A percentile compares a stretch with the other conserved stretches of the same genome.
These are phyloP conservation scores for Aphelocoma coerulescens DNA, from an alignment of 2,113 vertebrate species.

Conservation along the genomic window DNA sequence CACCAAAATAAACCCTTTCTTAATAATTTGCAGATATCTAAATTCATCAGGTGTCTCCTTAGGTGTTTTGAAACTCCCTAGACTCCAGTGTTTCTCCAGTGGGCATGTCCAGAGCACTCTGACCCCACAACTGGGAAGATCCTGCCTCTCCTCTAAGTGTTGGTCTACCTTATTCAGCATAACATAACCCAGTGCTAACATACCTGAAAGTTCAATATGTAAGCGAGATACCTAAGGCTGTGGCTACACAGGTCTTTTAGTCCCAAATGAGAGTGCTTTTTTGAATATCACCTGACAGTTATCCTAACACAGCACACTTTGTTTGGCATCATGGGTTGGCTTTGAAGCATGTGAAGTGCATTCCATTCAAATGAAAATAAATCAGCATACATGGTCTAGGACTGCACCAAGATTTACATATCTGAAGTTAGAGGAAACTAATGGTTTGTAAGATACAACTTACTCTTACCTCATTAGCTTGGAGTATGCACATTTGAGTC, in stretches of 20 bases:
- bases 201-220: not conserved
- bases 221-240: not conserved
- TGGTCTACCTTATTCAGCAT: not conserved
- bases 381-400: not conserved
- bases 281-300: not conserved
- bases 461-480: not conserved
- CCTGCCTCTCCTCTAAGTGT: not conserved
- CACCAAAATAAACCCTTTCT: not conserved
- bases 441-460: not conserved
- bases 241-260: not conserved
- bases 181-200: not conserved
- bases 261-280: not conserved
- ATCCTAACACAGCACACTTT: fast-evolving
- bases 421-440: not conserved
- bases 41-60: not conserved
- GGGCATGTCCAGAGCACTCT: not conserved
- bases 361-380: not conserved
- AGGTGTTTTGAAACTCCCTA: not conserved
- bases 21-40: not conserved
- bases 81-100: not conserved
- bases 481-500: not conserved
- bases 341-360: not conserved
- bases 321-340: not conserved
- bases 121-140: not conserved
- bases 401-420: not conserved